These are phyloP conservation scores for Penelope pileata DNA, from an alignment of 2,113 vertebrate species.

Conservation along the genomic window DNA sequence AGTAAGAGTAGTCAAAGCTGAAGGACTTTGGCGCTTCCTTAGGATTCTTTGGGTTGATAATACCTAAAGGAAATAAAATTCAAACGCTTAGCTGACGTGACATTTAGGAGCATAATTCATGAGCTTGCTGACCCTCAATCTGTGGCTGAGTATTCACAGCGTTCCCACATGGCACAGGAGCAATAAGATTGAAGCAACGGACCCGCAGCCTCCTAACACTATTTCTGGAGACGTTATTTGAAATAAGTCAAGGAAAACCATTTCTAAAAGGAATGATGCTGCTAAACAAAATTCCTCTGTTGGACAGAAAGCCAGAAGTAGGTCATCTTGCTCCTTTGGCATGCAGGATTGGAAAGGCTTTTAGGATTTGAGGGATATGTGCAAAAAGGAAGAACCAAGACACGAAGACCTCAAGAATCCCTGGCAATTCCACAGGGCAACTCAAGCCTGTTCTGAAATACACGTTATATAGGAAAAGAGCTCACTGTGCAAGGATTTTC, in stretches of 20 bases:
- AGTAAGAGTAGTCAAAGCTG: slow-evolving; percentile 99
- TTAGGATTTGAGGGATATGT: background rate
- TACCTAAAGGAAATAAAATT: slow-evolving; percentile 81
- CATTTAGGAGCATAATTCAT: background rate
- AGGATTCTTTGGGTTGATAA: slow-evolving; percentile 97
- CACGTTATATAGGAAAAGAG: background rate
- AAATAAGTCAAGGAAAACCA: background rate
- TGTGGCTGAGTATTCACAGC: background rate
- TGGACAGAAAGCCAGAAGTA: background rate
- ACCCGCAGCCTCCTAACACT: background rate
- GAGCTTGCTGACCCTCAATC: background rate
- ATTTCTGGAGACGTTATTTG: background rate
- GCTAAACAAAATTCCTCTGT: background rate
- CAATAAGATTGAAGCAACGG: background rate
- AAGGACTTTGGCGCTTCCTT: slow-evolving; percentile 98
- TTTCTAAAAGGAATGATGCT: background rate
- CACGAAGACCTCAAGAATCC: background rate
- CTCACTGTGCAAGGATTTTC: background rate
- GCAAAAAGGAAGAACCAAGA: background rate
- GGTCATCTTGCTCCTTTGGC: background rate
- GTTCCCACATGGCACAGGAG: background rate
- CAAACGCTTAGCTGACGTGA: background rate
- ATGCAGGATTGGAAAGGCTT: background rate
- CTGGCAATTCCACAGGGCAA: background rate
- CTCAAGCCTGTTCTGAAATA: background rate